Evolutionary conservation across 2,888 invertebrate species (phyloP), one percentile per base, ranked within the genome.

Genomic region (Drosophila prolongata): DNA sequence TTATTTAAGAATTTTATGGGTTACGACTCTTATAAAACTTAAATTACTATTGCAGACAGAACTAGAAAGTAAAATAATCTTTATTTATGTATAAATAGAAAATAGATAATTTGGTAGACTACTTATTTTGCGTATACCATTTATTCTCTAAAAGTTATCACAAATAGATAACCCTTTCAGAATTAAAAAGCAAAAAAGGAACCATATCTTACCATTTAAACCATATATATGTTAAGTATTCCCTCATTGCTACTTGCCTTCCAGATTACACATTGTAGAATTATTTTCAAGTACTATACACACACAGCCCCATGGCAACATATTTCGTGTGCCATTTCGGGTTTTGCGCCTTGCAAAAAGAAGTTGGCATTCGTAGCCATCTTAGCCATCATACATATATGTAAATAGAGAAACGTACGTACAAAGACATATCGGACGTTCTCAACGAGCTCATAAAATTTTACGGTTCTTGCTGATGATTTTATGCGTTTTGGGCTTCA

Each of bases 381-480:
- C 30, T 30, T 24, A 64, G 53, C 42, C 24, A 47, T 56, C 34
- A 5, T 27, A 37, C 19, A 58, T 55, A 27, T 58, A 58, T 55
- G 38, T 58, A 60, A 49, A 60, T 61, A 42, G 24, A 34, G 30
- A 37, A 42, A 37, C 43, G 35, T 43, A 44, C 40, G 42, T 55
- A 67, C 49, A 43, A 68, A 55, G 65, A 65, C 42, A 65, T 52
- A 65, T 64, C 44, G 57, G 49, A 56, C 49, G 57, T 57, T 68
- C 55, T 58, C 71, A 59, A 68, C 58, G 69, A 67, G 66, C 70
- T 19, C 61, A 75, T 62, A 58, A 69, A 75, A 58, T 75, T 76
- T 75, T 61, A 75, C 76, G 52, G 46, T 67, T 66, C 75, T 73
- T 76, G 76, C 71, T 76, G 76, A 76, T 75, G 76, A 75, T 76